These are phyloP conservation scores for Circaetus cinerascens DNA, from an alignment of 2,113 vertebrate species.

Conservation along the genomic window DNA sequence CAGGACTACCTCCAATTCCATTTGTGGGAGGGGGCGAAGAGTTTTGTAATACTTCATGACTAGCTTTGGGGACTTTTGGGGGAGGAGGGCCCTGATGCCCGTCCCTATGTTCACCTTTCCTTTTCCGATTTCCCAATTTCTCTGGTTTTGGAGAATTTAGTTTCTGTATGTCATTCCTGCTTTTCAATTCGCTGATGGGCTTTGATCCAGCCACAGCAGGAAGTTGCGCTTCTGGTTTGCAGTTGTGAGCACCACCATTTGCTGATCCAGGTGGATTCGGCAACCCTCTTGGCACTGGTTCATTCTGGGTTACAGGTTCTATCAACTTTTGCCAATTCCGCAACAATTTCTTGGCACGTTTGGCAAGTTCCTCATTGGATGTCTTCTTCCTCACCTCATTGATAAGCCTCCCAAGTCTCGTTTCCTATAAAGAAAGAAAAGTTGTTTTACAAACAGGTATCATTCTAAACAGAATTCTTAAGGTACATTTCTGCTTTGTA, in stretches of 20 bases:
- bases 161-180: constrained; percentile 90
- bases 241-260: constrained; percentile 80
- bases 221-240: constrained; percentile 78
- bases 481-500: neutral
- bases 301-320: constrained; percentile 79
- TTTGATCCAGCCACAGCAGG: constrained; percentile 74
- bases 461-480: neutral
- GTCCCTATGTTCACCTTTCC: constrained; percentile 79
- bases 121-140: constrained; percentile 84
- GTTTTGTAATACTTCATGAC: constrained; percentile 78
- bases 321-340: constrained; percentile 93
- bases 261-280: constrained; percentile 79
- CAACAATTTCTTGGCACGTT: constrained; percentile 91
- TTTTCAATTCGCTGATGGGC: constrained; percentile 84
- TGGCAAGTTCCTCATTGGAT: constrained; percentile 90
- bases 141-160: constrained; percentile 87
- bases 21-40: constrained; percentile 81
- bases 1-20: constrained; percentile 77
- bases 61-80: constrained; percentile 81
- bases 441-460: neutral
- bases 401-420: constrained; percentile 92
- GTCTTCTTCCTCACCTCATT: constrained; percentile 94
- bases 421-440: constrained; percentile 79
- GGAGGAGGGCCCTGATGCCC: constrained; percentile 74
- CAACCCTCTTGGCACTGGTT: constrained; percentile 75